phyloP scores from a whole-genome alignment of 2,797 vertebrate species.

The Antrozous pallidus region DNA sequence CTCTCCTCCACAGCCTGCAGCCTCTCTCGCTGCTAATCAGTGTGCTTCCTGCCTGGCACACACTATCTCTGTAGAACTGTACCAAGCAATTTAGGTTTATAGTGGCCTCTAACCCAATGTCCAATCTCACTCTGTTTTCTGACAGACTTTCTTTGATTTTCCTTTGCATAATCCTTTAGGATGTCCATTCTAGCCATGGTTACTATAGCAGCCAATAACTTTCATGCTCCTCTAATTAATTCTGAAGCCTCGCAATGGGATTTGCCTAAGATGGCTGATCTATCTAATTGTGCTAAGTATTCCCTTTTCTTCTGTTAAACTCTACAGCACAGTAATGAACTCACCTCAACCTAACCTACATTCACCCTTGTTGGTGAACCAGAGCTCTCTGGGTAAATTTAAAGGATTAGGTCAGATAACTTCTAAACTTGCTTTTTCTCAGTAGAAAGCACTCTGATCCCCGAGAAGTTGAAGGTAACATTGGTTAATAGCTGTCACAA shows the following conservation, averaged over 20 bases:
- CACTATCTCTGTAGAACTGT: not conserved
- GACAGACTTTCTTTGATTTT: not conserved
- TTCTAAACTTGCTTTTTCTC: not conserved
- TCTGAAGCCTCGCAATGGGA: conserved; percentile 22
- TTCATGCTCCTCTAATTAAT: conserved; percentile 51
- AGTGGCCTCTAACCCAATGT: not conserved
- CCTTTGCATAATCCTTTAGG: not conserved
- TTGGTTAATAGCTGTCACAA: not conserved
- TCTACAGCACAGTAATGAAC: not conserved
- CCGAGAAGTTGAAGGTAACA: not conserved
- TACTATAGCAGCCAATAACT: conserved; percentile 8
- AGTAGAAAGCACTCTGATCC: not conserved
- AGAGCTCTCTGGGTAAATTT: not conserved
- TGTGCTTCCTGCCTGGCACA: not conserved
- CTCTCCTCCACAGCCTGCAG: not conserved
- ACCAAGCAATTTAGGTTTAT: not conserved
- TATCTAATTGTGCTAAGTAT: not conserved
- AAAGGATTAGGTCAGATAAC: not conserved
- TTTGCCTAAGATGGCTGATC: conserved; percentile 17
- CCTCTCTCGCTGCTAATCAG: not conserved
- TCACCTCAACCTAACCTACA: not conserved
- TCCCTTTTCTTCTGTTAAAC: not conserved
- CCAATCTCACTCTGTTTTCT: not conserved
- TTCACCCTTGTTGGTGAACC: not conserved
- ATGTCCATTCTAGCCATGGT: not conserved